phyloP scores from a whole-genome alignment of 64 coral and sea anemone species.

The Montipora cactus region DNA sequence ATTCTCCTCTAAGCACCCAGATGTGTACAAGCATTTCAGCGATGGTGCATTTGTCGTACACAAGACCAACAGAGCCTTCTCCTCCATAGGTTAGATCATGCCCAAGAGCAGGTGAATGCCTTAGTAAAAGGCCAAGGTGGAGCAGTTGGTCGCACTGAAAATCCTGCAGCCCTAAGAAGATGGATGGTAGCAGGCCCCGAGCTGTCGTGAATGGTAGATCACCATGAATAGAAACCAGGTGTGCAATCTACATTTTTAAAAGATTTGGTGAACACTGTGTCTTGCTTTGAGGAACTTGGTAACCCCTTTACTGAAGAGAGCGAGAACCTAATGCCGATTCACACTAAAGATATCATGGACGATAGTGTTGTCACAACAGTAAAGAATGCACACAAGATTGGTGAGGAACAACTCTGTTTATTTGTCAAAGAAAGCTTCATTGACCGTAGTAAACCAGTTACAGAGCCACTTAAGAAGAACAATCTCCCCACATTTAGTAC shows the following conservation, averaged over 20 bases:
- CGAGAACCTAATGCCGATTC: conserved; percentile 27
- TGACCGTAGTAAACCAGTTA: not conserved
- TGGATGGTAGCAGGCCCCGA: no score
- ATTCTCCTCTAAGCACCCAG: conserved; percentile 32
- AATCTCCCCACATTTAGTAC: conserved; percentile 10
- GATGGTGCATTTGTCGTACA: conserved; percentile 52
- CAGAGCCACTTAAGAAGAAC: not conserved
- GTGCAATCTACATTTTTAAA: conserved; percentile 17
- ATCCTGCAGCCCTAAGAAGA: no score
- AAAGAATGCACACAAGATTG: conserved; percentile 7
- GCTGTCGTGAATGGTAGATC: conserved; percentile 28
- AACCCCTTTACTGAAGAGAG: conserved; percentile 25
- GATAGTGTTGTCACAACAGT: conserved; percentile 22
- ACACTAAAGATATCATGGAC: conserved; percentile 51
- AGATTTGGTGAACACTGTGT: conserved; percentile 36
- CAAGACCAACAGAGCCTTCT: conserved; percentile 62
- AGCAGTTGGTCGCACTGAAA: no score
- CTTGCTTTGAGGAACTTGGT: conserved; percentile 35
- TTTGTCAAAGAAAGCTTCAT: conserved; percentile 34
- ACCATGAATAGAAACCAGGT: conserved; percentile 42
- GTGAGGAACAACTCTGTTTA: conserved; percentile 1
- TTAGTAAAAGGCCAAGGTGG: no score
- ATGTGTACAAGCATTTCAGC: conserved; percentile 50
- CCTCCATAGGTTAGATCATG: no score
- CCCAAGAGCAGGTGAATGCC: no score